phyloP scores from a whole-genome alignment of 2,888 invertebrate species.

The Agrenia bidenticulata region DNA sequence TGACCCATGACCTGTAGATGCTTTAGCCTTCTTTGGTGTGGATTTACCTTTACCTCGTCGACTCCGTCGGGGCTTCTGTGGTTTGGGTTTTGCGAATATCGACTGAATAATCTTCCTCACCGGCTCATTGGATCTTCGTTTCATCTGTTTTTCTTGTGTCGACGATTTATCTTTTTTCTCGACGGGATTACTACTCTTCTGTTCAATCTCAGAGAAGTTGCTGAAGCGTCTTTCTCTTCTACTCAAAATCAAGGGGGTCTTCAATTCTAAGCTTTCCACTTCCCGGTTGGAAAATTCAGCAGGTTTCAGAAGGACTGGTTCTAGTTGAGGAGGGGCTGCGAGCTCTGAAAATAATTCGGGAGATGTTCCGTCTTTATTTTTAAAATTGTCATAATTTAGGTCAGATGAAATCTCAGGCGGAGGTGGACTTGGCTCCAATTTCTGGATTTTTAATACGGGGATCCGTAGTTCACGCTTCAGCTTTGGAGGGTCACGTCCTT shows the following conservation, averaged over 20 bases:
- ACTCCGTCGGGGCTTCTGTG: background rate
- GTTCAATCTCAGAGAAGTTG: too few relatives aligned
- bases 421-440: background rate
- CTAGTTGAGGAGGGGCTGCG: background rate
- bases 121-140: background rate
- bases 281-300: too few relatives aligned
- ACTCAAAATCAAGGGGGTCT: too few relatives aligned
- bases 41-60: constrained; percentile 3
- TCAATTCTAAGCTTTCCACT: too few relatives aligned
- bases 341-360: too few relatives aligned
- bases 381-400: too few relatives aligned
- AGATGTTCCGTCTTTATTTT: too few relatives aligned
- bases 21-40: background rate
- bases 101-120: constrained; percentile 3
- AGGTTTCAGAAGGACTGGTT: background rate
- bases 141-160: background rate
- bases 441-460: constrained; percentile 10
- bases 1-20: background rate
- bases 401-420: background rate
- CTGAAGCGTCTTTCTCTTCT: too few relatives aligned
- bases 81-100: constrained; percentile 11
- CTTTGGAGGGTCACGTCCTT: background rate
- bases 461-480: constrained; percentile 8
- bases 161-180: background rate
- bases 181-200: background rate